Evolutionary conservation across 2,797 vertebrate species (phyloP), one percentile per base, ranked within the genome.

Genomic region (Mallotus villosus): DNA sequence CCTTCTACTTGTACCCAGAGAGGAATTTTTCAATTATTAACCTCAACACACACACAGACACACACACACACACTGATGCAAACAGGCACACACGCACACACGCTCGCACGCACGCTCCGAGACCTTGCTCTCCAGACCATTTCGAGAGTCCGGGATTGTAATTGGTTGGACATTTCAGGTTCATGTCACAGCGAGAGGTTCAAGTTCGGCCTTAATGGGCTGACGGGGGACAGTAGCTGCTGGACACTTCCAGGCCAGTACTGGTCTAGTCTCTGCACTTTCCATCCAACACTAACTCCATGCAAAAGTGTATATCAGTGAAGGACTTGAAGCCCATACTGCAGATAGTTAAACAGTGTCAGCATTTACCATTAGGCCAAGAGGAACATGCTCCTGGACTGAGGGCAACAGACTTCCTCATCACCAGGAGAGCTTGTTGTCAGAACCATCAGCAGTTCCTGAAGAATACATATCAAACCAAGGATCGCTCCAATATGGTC

Each of bases 41-140:
- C 60, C 14, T 41, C 8, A 9, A 53, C 51, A 53, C 51, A 53
- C 51, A 53, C 51, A 53, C 51, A 53, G 16, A 53, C 51, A 19
- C 51, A 19, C 17, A 53, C 51, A n/a, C 51, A 53, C 51, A 53
- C 51, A 34, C 5, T 34, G 32, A 34, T 34, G 32, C 32, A 34
- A 34, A 34, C 32, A 34, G 32, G 32, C 32, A 4, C 49, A 53
- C 51, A 53, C 17, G 6, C 2, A 53, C 51, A 53, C 51, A 53
- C 17, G 51, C 3, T 4, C 17, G 6, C 2, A 53, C 51, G n/a
- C 51, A 53, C 17, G 51, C 3, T 4, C 4, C 16, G 32, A n/a
- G 32, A 21, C 62, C 32, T 63, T 63, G 62, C 58, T 63, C 5
- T n/a, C 62, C 7, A n/a, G 16, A 63, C 61, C 25, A 32, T 63